phyloP scores from a whole-genome alignment of 2,797 vertebrate genomes.

The Anguilla pacifica region DNA sequence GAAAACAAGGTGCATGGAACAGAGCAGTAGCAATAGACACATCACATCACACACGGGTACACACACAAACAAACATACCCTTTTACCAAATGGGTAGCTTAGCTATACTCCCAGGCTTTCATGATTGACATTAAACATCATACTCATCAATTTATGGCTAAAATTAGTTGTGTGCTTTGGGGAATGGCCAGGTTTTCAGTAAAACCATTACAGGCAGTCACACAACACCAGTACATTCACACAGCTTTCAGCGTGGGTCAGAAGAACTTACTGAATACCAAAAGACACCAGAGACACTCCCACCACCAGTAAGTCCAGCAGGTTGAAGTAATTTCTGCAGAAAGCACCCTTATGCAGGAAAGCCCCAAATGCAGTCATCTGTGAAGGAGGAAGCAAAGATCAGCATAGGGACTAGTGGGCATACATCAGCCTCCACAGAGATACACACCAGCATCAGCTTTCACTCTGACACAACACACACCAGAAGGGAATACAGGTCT shows the following conservation, averaged over 20 bases:
- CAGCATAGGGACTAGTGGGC: conserved; percentile 24
- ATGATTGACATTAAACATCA: background rate
- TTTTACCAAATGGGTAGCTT: too few species aligned
- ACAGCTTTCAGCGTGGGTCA: background rate
- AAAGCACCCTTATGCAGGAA: conserved; percentile 99
- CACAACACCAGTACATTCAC: background rate
- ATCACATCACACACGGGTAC: background rate
- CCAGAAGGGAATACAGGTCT: conserved; percentile 19
- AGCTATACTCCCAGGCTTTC: background rate
- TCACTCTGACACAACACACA: conserved; percentile 26
- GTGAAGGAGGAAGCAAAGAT: conserved; percentile 50
- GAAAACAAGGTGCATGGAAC: background rate
- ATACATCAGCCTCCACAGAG: conserved; percentile 25
- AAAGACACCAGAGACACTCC: conserved; percentile 97
- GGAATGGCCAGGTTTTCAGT: background rate
- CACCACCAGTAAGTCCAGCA: conserved; percentile 95
- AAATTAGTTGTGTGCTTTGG: background rate
- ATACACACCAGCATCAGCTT: conserved; percentile 37
- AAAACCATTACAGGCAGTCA: background rate
- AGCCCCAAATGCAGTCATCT: conserved; percentile 99
- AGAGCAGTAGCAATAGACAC: background rate
- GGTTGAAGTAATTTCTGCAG: conserved; percentile 98
- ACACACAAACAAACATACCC: background rate
- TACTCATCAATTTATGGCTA: background rate
- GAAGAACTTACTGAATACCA: conserved; percentile 91